phyloP scores from a whole-genome alignment of 2,888 invertebrate species.

The Dione juno region DNA sequence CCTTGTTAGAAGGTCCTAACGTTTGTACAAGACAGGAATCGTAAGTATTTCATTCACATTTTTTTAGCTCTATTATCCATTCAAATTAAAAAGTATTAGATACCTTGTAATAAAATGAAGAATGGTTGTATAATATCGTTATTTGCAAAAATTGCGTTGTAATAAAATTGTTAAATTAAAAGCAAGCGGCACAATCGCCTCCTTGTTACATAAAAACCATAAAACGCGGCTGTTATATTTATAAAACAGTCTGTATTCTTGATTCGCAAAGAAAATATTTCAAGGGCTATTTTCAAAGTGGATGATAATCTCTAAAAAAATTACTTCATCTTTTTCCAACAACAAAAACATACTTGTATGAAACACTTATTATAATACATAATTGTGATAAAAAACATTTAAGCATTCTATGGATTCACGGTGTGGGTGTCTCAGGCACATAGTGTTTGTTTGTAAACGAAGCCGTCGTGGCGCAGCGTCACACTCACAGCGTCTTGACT shows the following conservation, averaged over 20 bases:
- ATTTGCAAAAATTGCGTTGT: neutral
- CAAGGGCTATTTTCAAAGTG: neutral
- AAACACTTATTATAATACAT: too few relatives aligned
- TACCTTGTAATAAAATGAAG: too few relatives aligned
- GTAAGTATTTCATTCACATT: slow-evolving; percentile 79
- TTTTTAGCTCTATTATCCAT: neutral
- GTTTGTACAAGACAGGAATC: slow-evolving; percentile 90
- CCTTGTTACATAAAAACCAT: neutral
- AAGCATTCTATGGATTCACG: too few relatives aligned
- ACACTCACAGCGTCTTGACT: too few relatives aligned
- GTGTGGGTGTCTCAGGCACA: too few relatives aligned
- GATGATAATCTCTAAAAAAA: neutral
- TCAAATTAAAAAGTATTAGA: neutral
- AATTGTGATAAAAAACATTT: too few relatives aligned
- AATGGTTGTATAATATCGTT: too few relatives aligned
- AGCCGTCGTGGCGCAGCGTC: too few relatives aligned
- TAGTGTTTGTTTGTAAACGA: too few relatives aligned
- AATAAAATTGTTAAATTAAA: slow-evolving; percentile 3
- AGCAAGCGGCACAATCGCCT: neutral
- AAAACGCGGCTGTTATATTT: neutral
- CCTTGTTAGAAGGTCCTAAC: slow-evolving; percentile 88
- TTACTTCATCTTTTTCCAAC: too few relatives aligned
- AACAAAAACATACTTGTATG: too few relatives aligned
- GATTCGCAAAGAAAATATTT: neutral
- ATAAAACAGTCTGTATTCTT: neutral